Evolutionary conservation across 1,140 invertebrate genomes (phyloP).

Genomic region (Carposina sasakii): DNA sequence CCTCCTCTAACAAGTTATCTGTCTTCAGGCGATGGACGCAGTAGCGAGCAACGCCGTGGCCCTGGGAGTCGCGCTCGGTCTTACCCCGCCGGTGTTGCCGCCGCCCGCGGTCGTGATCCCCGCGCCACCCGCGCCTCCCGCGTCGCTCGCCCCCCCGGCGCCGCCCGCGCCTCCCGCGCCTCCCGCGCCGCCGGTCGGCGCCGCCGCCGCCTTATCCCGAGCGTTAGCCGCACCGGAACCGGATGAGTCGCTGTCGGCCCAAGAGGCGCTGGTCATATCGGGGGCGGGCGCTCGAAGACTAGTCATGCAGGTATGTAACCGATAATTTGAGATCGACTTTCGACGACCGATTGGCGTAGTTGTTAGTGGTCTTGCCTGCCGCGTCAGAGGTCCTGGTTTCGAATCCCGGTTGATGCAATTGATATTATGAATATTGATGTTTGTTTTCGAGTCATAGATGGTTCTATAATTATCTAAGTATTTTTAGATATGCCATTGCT

Average conservation of each 20-base stretch:
- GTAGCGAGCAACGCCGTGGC: constrained; percentile 88
- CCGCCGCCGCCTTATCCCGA: constrained; percentile 47
- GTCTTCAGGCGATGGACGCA: constrained; percentile 91
- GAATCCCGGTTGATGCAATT: no score
- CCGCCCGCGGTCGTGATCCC: constrained; percentile 29
- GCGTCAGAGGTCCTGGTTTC: no score
- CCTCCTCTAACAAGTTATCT: no score
- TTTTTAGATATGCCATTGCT: no score
- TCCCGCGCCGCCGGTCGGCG: constrained; percentile 26
- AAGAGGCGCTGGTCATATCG: constrained; percentile 15
- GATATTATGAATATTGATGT: no score
- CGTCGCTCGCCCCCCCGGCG: constrained; percentile 14
- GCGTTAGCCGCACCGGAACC: constrained; percentile 14
- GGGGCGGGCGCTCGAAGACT: constrained; percentile 22
- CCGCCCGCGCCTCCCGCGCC: constrained; percentile 7
- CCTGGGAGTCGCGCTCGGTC: constrained; percentile 79
- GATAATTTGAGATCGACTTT: no score
- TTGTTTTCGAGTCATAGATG: no score
- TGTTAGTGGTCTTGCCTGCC: no score
- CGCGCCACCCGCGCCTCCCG: constrained; percentile 18
- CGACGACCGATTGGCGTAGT: no score
- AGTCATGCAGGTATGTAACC: no score
- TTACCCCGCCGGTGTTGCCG: constrained; percentile 49
- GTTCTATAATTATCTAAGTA: no score
- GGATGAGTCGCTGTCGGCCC: constrained; percentile 7